phyloP scores from a whole-genome alignment of 2,797 vertebrate genomes.

The Ataeniobius toweri region DNA sequence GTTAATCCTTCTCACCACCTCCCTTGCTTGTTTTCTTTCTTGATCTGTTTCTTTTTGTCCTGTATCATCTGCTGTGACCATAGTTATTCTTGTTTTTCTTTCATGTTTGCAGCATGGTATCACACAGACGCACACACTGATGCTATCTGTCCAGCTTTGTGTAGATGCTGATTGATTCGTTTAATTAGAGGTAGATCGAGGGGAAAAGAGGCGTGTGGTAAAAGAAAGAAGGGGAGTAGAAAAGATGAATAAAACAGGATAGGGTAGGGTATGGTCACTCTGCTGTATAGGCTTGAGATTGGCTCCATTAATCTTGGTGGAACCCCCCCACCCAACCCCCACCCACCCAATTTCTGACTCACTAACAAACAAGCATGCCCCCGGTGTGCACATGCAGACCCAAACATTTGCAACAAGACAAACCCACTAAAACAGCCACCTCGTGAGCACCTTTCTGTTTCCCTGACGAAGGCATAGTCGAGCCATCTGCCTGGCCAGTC shows the following conservation, averaged over 20 bases:
- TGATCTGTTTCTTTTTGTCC: slow-evolving; percentile 17
- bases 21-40: slow-evolving; percentile 11
- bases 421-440: slow-evolving; percentile 17
- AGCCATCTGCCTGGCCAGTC: slow-evolving; percentile 27
- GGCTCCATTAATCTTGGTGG: slow-evolving; percentile 82
- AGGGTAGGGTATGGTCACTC: slow-evolving; percentile 67
- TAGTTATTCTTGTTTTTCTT: slow-evolving; percentile 23
- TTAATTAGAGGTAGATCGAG: slow-evolving; percentile 82
- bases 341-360: slow-evolving; percentile 51
- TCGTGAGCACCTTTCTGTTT: slow-evolving; percentile 8
- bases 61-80: slow-evolving; percentile 18
- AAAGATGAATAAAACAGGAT: slow-evolving; percentile 54
- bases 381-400: slow-evolving; percentile 13
- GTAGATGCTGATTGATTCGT: slow-evolving; percentile 83
- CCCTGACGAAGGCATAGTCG: not conserved
- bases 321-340: slow-evolving; percentile 31
- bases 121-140: slow-evolving; percentile 43
- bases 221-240: slow-evolving; percentile 56
- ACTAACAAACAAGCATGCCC: slow-evolving; percentile 46
- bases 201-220: slow-evolving; percentile 42
- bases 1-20: slow-evolving; percentile 3
- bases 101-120: slow-evolving; percentile 14
- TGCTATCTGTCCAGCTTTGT: slow-evolving; percentile 70
- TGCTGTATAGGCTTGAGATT: slow-evolving; percentile 75
- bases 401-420: slow-evolving; percentile 9